phyloP scores from a whole-genome alignment of 2,797 vertebrate species.

The Knipowitschia caucasica region DNA sequence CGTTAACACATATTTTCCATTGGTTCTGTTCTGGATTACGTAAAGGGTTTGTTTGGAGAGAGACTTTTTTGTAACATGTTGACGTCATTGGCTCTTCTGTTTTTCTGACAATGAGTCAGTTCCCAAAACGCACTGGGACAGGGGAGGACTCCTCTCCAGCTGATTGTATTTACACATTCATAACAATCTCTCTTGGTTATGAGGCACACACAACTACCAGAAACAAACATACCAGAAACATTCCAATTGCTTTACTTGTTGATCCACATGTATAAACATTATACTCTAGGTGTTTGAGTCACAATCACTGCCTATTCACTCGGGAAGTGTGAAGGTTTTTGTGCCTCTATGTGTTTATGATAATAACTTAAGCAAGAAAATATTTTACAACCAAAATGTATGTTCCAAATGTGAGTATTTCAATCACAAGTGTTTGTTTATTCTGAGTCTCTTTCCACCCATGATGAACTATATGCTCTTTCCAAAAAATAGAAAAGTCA shows the following conservation, averaged over 20 bases:
- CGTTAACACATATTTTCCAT: constrained; percentile 8
- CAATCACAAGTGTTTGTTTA: not conserved
- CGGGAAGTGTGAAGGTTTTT: not conserved
- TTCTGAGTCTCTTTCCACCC: not conserved
- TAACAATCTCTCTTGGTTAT: not conserved
- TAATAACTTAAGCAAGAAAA: not conserved
- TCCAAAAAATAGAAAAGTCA: not conserved
- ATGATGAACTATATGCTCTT: no score
- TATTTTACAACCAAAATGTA: not conserved
- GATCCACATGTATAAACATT: not conserved
- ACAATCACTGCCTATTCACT: not conserved
- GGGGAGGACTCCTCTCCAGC: constrained; percentile 53
- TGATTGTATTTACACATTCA: constrained; percentile 43
- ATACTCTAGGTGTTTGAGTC: not conserved
- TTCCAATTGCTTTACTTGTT: not conserved
- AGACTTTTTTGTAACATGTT: constrained; percentile 2
- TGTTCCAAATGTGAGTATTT: not conserved
- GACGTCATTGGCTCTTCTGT: constrained; percentile 31
- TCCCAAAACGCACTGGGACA: constrained; percentile 38
- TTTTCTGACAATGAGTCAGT: constrained; percentile 54
- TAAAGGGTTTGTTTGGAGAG: constrained; percentile 13
- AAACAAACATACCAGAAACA: not conserved
- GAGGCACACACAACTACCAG: constrained; percentile 16
- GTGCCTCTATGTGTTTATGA: not conserved
- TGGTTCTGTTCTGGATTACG: constrained; percentile 11